A percentile compares a stretch with the other conserved stretches of the same genome.
These are phyloP conservation scores for Pristis pectinata DNA, from an alignment of 2,797 vertebrate species.

Conservation along the genomic window DNA sequence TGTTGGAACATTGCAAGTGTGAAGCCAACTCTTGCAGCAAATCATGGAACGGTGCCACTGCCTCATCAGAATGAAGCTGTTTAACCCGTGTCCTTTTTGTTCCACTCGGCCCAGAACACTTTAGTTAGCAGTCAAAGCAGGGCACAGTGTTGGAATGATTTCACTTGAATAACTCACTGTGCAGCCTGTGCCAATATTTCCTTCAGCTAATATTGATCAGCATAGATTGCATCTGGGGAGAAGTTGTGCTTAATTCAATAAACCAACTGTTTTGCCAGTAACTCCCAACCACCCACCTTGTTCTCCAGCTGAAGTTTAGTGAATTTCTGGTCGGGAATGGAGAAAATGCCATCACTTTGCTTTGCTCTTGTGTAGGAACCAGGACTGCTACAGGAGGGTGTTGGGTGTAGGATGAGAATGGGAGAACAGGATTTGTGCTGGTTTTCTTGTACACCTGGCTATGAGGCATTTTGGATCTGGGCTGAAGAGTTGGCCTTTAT, in stretches of 20 bases:
- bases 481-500: background rate
- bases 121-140: background rate
- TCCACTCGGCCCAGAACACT: background rate
- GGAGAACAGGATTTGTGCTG: background rate
- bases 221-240: background rate
- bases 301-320: background rate
- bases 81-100: background rate
- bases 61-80: background rate
- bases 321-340: background rate
- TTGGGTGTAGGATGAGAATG: background rate
- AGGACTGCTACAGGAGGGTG: background rate
- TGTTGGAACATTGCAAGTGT: background rate
- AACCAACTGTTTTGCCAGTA: background rate
- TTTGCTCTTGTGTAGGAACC: background rate
- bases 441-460: background rate
- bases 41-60: background rate
- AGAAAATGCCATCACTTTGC: background rate
- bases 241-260: background rate
- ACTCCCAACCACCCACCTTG: background rate
- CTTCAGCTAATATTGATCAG: background rate
- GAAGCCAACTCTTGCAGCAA: background rate
- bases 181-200: background rate
- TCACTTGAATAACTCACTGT: background rate
- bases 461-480: background rate
- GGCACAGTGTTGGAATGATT: background rate